Evolutionary conservation across 2,797 vertebrate species (phyloP).

Genomic region (Phoxinus dragarum): DNA sequence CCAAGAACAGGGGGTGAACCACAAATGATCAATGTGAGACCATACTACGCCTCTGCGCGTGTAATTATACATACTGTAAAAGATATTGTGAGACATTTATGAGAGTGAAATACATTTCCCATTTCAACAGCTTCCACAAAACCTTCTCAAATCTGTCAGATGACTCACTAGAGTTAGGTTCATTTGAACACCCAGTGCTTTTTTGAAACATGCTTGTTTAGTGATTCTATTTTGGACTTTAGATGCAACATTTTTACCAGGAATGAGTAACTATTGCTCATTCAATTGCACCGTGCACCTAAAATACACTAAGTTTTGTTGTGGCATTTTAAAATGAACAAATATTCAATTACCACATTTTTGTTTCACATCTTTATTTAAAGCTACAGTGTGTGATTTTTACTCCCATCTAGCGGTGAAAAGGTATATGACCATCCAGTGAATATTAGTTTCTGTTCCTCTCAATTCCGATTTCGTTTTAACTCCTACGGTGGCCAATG

Average conservation of each 20-base stretch:
- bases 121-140: slow-evolving; percentile 23
- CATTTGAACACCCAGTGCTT: slow-evolving; percentile 65
- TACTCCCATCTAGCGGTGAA: too few species aligned
- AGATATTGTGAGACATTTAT: slow-evolving; percentile 53
- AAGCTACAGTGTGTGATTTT: too few species aligned
- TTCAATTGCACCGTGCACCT: background rate
- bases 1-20: background rate
- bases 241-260: background rate
- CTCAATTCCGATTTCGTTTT: too few species aligned
- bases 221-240: background rate
- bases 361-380: background rate
- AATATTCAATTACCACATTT: background rate
- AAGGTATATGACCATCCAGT: too few species aligned
- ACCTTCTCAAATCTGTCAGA: too few species aligned
- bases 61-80: slow-evolving; percentile 48
- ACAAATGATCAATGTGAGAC: slow-evolving; percentile 27
- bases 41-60: slow-evolving; percentile 2
- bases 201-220: background rate
- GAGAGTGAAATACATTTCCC: slow-evolving; percentile 34
- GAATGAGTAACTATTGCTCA: background rate
- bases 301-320: background rate
- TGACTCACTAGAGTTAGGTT: slow-evolving; percentile 39
- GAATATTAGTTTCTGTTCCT: too few species aligned
- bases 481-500: too few species aligned
- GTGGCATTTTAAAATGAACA: background rate